Conservation (phyloP, 2,888 invertebrate genomes). For the Harmothoe impar region DNA sequence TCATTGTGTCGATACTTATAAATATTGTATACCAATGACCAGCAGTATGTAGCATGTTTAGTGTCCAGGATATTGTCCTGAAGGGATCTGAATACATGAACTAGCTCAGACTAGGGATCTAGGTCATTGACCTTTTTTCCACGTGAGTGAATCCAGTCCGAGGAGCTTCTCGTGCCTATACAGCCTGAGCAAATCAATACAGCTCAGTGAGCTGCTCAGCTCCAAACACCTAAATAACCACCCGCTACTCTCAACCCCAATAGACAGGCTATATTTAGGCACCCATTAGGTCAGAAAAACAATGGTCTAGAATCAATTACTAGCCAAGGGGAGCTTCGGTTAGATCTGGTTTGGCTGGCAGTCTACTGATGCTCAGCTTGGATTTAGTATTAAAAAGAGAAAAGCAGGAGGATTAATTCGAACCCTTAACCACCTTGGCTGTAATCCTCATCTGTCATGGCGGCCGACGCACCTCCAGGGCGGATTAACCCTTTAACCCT, state of each 20-base stretch:
- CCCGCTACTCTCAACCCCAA: too few species aligned
- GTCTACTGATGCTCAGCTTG: too few species aligned
- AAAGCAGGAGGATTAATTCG: not conserved
- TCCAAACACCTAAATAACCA: too few species aligned
- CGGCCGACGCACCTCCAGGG: not conserved
- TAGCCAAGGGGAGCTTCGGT: not conserved
- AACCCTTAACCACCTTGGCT: constrained; percentile 14
- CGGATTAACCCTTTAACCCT: too few species aligned
- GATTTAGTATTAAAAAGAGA: not conserved
- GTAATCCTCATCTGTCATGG: not conserved
- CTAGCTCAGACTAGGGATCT: not conserved
- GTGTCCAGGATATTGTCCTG: too few species aligned
- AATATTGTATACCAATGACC: too few species aligned
- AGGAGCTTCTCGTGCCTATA: not conserved
- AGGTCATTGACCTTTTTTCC: constrained; percentile 7
- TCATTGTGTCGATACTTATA: too few species aligned
- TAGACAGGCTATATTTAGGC: too few species aligned
- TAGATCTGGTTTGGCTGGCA: too few species aligned
- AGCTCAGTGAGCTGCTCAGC: not conserved
- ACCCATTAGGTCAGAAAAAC: not conserved
- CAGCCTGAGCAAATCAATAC: not conserved
- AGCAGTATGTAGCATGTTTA: too few species aligned
- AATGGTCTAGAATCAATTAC: not conserved
- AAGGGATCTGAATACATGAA: too few species aligned
- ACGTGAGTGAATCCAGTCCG: not conserved